Conservation (phyloP, 1,140 invertebrate genomes). For the Calliphora vicina region DNA sequence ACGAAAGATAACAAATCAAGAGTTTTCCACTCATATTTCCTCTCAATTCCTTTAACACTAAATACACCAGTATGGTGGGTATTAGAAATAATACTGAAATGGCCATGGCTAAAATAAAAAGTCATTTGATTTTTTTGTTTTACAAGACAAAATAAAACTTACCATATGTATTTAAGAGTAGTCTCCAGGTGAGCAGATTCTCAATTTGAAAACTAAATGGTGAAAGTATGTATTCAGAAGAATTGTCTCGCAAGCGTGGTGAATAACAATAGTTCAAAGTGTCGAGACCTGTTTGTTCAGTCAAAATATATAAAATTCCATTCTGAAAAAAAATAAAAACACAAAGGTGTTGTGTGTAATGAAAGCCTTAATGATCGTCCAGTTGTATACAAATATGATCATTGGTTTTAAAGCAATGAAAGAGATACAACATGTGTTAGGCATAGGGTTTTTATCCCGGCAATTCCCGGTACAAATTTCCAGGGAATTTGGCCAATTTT, state of each 20-base stretch:
- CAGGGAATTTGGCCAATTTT: too few species aligned
- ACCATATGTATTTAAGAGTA: conserved; percentile 21
- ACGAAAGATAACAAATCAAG: conserved; percentile 74
- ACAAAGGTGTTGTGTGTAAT: too few species aligned
- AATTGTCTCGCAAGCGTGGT: conserved; percentile 4
- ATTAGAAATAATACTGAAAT: conserved; percentile 74
- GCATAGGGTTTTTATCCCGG: too few species aligned
- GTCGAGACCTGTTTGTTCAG: background rate
- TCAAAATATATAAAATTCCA: conserved; percentile 39
- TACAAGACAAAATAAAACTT: too few species aligned
- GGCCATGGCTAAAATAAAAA: conserved; percentile 65
- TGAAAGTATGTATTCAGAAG: background rate
- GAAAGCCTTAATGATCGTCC: too few species aligned
- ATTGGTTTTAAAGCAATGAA: too few species aligned
- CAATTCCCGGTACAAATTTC: too few species aligned
- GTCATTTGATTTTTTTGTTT: too few species aligned
- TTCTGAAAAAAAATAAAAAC: conserved; percentile 45
- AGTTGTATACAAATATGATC: too few species aligned
- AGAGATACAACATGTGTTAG: too few species aligned
- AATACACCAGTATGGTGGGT: conserved; percentile 74
- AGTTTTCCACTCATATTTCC: conserved; percentile 76
- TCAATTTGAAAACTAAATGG: conserved; percentile 20
- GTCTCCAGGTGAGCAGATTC: background rate
- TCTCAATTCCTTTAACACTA: conserved; percentile 71
- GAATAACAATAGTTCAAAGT: conserved; percentile 52